Base-by-base conservation (phyloP, 2,888 invertebrate species). In the Phalera bucephala region DNA sequence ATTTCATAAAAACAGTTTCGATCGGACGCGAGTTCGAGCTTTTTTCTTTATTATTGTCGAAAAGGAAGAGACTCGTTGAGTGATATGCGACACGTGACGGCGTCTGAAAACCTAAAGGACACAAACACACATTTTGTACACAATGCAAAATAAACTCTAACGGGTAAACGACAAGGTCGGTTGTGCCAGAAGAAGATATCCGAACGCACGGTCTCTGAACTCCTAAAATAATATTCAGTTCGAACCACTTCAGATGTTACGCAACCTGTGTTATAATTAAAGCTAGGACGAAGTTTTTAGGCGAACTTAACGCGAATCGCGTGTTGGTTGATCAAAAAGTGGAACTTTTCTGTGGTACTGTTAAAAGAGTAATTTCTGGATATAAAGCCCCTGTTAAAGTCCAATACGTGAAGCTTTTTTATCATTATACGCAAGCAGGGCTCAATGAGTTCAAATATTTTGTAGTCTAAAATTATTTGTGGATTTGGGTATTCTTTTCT, bases 141-240 rank as follows among this genome's bases (percentile, higher is more conserved):
- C 66, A 63, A 60, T 51, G 72, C 64, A 78, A 79, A 79, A 67
- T 60, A 67, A 72, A 77, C 82, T 72, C 60, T 82, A 78, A 53
- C 47, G 44, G 52, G 53, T 47, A 47, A 49, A 23, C 12, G 29
- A 61, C 68, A 82, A 75, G 76, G 76, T 73, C 60, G 70, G 60
- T 60, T 63, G 59, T 57, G 53, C 55, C 61, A 48, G 57, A 55
- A 38, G 40, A 45, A 37, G 40, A 41, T 43, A 34, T 51, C 59
- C 49, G 52, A 43, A 46, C 58, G 69, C 52, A 63, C 81, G 76
- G 81, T 78, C 82, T 86, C 72, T 82, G 83, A 85, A 85, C 84
- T 86, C 86, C 80, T 85, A 86, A 87, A 88, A 87, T 87, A 87
- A 84, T 87, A 86, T 86, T 86, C 83, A 85, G 86, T 79, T 80